A percentile compares a stretch with the other conserved stretches of the same genome.
Conservation (phyloP, 1,140 invertebrate species). For the Lysiphlebus fabarum region DNA sequence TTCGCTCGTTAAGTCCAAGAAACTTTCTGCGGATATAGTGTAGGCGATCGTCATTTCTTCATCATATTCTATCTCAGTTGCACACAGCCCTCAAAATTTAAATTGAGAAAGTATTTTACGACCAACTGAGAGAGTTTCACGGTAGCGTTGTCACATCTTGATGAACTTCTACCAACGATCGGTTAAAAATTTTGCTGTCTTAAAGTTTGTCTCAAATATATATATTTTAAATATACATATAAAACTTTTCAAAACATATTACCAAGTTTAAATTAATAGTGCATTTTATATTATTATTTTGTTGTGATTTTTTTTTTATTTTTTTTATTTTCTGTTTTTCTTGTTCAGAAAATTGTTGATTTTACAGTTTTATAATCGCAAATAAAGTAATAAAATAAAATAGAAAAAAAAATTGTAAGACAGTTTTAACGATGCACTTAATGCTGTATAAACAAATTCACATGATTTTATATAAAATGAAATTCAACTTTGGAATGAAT, state of each 20-base stretch:
- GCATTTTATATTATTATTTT: conserved; percentile 20
- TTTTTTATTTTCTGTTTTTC: too few relatives aligned
- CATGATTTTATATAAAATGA: too few relatives aligned
- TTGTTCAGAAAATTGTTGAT: too few relatives aligned
- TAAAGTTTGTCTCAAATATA: too few relatives aligned
- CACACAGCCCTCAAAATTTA: conserved; percentile 47
- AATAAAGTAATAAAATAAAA: background rate
- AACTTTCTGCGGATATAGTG: conserved; percentile 12
- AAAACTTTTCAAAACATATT: too few relatives aligned
- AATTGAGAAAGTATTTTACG: conserved; percentile 59
- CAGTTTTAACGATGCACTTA: too few relatives aligned
- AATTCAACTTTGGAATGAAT: conserved; percentile 28
- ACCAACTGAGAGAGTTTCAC: conserved; percentile 48
- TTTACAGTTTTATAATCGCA: too few relatives aligned
- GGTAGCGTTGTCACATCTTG: conserved; percentile 57
- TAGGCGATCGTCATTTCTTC: conserved; percentile 11
- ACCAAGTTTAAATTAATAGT: background rate
- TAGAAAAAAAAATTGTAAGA: conserved; percentile 1
- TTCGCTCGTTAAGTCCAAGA: conserved; percentile 50
- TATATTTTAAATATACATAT: too few relatives aligned
- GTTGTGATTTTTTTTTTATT: background rate
- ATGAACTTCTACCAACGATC: conserved; percentile 56
- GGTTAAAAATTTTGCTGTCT: too few relatives aligned
- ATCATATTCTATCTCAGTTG: background rate
- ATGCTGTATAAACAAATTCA: too few relatives aligned